A percentile compares a stretch with the other conserved stretches of the same genome.
Evolutionary conservation across 1,140 invertebrate species (phyloP).

Genomic region (Aporrectodea caliginosa): DNA sequence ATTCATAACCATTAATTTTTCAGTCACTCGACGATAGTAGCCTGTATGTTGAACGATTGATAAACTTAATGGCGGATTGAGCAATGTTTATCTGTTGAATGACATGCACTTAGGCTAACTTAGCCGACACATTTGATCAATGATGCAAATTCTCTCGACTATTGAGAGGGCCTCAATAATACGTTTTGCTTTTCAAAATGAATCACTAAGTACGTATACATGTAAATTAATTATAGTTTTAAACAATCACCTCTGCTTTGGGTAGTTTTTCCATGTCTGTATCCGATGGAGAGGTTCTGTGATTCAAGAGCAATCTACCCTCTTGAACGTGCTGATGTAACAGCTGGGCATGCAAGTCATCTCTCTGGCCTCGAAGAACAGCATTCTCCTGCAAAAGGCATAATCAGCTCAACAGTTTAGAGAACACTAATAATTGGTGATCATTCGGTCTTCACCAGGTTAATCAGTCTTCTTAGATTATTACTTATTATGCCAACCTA

Average conservation of each 20-base stretch:
- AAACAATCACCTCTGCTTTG: slow-evolving; percentile 72
- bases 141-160: too few species aligned
- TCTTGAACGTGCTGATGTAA: slow-evolving; percentile 78
- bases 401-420: too few species aligned
- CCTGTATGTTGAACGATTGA: background rate
- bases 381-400: slow-evolving; percentile 50
- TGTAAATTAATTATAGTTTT: background rate
- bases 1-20: background rate
- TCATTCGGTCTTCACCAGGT: too few species aligned
- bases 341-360: slow-evolving; percentile 88
- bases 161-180: too few species aligned
- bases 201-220: too few species aligned
- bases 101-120: background rate
- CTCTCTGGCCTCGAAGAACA: slow-evolving; percentile 74
- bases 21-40: background rate
- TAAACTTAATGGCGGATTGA: background rate
- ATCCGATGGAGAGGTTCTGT: slow-evolving; percentile 60
- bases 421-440: too few species aligned
- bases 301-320: slow-evolving; percentile 70
- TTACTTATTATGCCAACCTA: too few species aligned
- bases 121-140: background rate
- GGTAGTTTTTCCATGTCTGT: slow-evolving; percentile 86
- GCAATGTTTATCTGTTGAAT: background rate
- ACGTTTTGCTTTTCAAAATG: too few species aligned
- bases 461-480: too few species aligned